Conservation (phyloP, 2,113 vertebrate genomes). For the Hucho hucho region DNA sequence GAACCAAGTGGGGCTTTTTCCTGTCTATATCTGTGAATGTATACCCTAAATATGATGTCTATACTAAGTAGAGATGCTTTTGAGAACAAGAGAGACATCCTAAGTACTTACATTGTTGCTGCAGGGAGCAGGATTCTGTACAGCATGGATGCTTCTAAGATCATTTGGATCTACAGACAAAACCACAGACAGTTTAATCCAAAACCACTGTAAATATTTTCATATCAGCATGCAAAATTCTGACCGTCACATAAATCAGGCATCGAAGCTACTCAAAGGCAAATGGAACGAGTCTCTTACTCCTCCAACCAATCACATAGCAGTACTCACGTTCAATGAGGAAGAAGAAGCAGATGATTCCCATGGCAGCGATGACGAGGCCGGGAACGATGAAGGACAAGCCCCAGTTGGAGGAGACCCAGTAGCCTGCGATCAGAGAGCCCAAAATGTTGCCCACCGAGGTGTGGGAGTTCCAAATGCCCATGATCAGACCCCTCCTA, state of each 20-base stretch:
- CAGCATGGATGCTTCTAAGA: slow-evolving; percentile 70
- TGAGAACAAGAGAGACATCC: neutral
- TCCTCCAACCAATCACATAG: neutral
- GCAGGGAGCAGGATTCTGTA: slow-evolving; percentile 42
- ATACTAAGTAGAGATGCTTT: too few species aligned
- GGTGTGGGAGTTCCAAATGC: slow-evolving; percentile 96
- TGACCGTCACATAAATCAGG: neutral
- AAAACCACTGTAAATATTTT: neutral
- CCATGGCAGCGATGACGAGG: slow-evolving; percentile 78
- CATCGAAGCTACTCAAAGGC: too few species aligned
- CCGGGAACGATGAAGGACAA: slow-evolving; percentile 90
- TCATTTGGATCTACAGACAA: slow-evolving; percentile 86
- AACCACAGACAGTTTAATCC: neutral
- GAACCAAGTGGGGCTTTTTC: too few species aligned
- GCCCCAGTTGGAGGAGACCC: slow-evolving; percentile 89
- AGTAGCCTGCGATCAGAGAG: slow-evolving; percentile 86
- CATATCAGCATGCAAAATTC: too few species aligned
- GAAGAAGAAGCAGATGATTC: slow-evolving; percentile 89
- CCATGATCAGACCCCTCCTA: slow-evolving; percentile 94
- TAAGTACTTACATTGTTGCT: slow-evolving; percentile 46
- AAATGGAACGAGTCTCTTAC: too few species aligned
- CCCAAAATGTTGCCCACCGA: slow-evolving; percentile 95
- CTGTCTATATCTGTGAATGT: too few species aligned
- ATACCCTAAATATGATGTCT: too few species aligned
- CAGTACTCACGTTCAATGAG: slow-evolving; percentile 89